These are phyloP conservation scores for Telmatochromis sp. DNA, from an alignment of 2,113 vertebrate genomes.

Conservation along the genomic window DNA sequence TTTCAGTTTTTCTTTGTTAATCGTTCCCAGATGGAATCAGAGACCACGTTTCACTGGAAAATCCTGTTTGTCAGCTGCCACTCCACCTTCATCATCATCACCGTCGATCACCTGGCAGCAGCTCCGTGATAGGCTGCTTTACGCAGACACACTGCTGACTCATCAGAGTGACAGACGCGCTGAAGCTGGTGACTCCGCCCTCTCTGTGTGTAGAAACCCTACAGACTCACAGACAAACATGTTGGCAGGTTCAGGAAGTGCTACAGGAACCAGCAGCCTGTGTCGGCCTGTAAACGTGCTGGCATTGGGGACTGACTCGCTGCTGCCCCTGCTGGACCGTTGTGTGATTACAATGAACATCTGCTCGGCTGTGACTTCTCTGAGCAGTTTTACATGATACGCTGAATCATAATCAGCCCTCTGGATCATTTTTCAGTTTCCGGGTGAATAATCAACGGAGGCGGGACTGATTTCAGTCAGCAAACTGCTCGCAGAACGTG, in stretches of 20 bases:
- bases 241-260: not conserved
- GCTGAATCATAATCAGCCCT: not conserved
- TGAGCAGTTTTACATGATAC: not conserved
- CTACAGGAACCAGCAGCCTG: not conserved
- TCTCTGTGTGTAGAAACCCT: not conserved
- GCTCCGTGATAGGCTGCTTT: not conserved
- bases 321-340: not conserved
- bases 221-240: not conserved
- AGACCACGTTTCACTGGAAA: not conserved
- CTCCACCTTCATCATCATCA: not conserved
- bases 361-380: not conserved
- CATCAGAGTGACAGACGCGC: not conserved
- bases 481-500: not conserved
- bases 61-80: not conserved
- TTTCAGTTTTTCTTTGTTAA: not conserved
- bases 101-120: not conserved
- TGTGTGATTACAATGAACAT: not conserved
- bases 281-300: not conserved
- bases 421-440: not conserved
- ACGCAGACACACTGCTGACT: not conserved
- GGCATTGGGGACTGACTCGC: not conserved
- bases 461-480: not conserved
- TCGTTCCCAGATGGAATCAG: not conserved
- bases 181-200: not conserved
- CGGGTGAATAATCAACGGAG: not conserved